Evolutionary conservation across 2,888 invertebrate species (phyloP), one percentile per base, ranked within the genome.

Genomic region (Zootermopsis nevadensis): DNA sequence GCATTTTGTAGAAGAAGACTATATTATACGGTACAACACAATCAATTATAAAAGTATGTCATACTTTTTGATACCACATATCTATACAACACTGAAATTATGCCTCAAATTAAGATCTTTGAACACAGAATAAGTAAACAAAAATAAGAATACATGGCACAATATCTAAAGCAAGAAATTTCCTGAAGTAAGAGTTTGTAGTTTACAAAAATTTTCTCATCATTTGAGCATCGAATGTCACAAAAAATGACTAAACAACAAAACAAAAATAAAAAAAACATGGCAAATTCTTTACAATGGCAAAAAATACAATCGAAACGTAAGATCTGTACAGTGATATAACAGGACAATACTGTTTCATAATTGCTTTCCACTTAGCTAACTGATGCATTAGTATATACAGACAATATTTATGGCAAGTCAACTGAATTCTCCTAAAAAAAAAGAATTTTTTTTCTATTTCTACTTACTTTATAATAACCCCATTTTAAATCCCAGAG

Each of bases 241-340:
- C 66, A 79, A 33, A 48, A 66, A 79, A 79, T 79, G 79, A 79
- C 79, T 79, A 79, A 79, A 79, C 30, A 79, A 79, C n/a, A 35
- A 79, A 79, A 79, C 27, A 22, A 69, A n/a, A 38, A 74, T 0
- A 38, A 33, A 35, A 69, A 69, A 69, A 69, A 69, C 31, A 69
- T 69, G 74, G 74, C 60, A 55, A n/a, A 74, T 53, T 82, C 74
- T 76, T 82, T 81, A 81, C 81, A 81, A n/a, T 76, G 76, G 60
- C 74, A 74, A 82, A n/a, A 72, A 82, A 53, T 72, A 74, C 33
- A 55, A 82, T 76, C 76, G 74, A 82, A 82, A 82, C 72, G 35
- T 74, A 82, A 74, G 74, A 55, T 82, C 82, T 82, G 82, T 82
- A 82, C 82, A 82, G 33, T 55, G 53, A 74, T 53, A 74, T 53